Evolutionary conservation across 2,888 invertebrate genomes (phyloP).

Genomic region (Pristionchus arcanus): DNA sequence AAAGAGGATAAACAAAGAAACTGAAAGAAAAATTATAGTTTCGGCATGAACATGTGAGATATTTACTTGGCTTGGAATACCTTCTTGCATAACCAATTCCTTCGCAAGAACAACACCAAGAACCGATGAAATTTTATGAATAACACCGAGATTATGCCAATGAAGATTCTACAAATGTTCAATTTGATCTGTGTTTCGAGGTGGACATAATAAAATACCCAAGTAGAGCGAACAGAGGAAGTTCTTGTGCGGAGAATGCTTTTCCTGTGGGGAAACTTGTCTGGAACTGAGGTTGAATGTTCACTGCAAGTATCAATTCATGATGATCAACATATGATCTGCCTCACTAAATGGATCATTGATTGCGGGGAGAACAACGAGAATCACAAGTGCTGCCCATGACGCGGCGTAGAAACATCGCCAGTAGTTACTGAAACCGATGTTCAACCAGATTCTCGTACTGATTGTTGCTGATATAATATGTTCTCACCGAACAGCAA

Average conservation of each 20-base stretch:
- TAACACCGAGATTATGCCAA: conserved; percentile 16
- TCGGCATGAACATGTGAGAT: neutral
- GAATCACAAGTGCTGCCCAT: neutral
- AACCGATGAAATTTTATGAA: conserved; percentile 35
- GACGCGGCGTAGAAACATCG: conserved; percentile 30
- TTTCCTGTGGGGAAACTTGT: neutral
- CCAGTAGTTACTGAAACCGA: conserved; percentile 11
- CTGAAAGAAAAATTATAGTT: neutral
- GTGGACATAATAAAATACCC: neutral
- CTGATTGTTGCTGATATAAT: neutral
- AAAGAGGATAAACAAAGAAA: conserved; percentile 44
- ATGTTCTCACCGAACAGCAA: conserved; percentile 10
- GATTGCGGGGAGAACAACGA: conserved; percentile 24
- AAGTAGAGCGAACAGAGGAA: neutral
- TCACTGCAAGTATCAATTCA: conserved; percentile 1
- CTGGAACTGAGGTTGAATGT: conserved; percentile 39
- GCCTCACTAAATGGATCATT: conserved; percentile 14
- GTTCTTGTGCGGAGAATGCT: neutral
- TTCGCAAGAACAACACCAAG: neutral
- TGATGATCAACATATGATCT: neutral
- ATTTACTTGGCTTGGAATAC: conserved; percentile 41
- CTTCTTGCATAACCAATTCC: conserved; percentile 44
- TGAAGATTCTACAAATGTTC: neutral
- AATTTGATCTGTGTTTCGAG: neutral
- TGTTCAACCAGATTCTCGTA: neutral